Percentiles rank a stretch among this genome's conserved stretches.
Evolutionary conservation across 1,140 invertebrate genomes (phyloP).

Genomic region (Sminthurides bifidus): DNA sequence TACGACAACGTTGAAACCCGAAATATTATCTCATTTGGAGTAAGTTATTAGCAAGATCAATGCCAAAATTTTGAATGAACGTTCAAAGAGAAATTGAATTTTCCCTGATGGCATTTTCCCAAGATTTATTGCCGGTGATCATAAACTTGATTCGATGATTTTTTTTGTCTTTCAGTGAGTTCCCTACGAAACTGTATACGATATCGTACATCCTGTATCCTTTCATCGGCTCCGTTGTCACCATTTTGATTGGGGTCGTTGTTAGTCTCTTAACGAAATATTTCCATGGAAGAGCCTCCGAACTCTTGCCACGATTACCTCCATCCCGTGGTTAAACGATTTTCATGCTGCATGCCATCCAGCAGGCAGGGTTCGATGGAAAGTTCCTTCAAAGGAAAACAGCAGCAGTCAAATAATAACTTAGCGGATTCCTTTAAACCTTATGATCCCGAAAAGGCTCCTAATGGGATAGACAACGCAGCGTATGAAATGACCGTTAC

Average conservation of each 20-base stretch:
- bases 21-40: background rate
- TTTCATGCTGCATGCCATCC: background rate
- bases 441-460: background rate
- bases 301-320: conserved; percentile 3
- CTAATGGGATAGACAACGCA: background rate
- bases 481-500: conserved; percentile 12
- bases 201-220: conserved; percentile 30
- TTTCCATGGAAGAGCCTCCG: background rate
- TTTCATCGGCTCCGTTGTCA: conserved; percentile 23
- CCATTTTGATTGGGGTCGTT: conserved; percentile 17
- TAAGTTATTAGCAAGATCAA: too few species aligned
- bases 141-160: too few species aligned
- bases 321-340: background rate
- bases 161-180: conserved; percentile 18
- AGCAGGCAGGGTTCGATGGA: background rate
- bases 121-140: too few species aligned
- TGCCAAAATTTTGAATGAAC: too few species aligned
- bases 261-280: conserved; percentile 18
- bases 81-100: too few species aligned
- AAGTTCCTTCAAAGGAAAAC: background rate
- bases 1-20: too few species aligned
- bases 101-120: too few species aligned
- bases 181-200: conserved; percentile 28
- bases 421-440: background rate
- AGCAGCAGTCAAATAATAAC: background rate